A percentile compares a stretch with the other conserved stretches of the same genome.
Evolutionary conservation across 2,797 vertebrate genomes (phyloP).

Genomic region (Anguilla pacifica): DNA sequence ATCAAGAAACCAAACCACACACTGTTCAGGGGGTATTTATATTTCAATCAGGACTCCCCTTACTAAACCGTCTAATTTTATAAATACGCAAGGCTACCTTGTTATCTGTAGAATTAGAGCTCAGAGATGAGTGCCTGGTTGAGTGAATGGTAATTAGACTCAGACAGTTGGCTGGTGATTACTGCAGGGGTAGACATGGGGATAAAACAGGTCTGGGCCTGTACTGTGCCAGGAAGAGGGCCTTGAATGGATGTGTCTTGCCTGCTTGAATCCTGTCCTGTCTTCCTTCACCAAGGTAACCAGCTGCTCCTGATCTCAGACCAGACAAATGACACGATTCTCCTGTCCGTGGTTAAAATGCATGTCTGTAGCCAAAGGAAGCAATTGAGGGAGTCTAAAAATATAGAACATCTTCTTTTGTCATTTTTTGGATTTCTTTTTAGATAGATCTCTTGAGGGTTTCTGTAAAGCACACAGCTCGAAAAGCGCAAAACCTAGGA

Average conservation of each 20-base stretch:
- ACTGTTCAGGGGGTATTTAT: conserved; percentile 20
- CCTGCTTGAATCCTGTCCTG: background rate
- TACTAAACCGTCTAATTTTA: conserved; percentile 20
- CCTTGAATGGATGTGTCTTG: background rate
- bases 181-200: background rate
- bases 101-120: conserved; percentile 57
- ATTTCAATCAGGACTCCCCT: conserved; percentile 16
- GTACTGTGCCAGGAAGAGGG: background rate
- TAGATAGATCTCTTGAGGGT: background rate
- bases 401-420: background rate
- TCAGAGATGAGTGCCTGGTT: conserved; percentile 6
- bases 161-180: conserved; percentile 7
- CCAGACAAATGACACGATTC: background rate
- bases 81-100: conserved; percentile 43
- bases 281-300: background rate
- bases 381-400: background rate
- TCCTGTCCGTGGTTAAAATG: background rate
- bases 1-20: background rate
- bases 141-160: conserved; percentile 14
- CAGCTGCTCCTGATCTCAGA: background rate
- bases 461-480: background rate
- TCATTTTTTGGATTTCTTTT: background rate
- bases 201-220: background rate
- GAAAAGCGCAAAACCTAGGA: background rate
- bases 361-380: background rate